Evolutionary conservation across 2,113 vertebrate genomes (phyloP).

Genomic region (Eulemur rufifrons): DNA sequence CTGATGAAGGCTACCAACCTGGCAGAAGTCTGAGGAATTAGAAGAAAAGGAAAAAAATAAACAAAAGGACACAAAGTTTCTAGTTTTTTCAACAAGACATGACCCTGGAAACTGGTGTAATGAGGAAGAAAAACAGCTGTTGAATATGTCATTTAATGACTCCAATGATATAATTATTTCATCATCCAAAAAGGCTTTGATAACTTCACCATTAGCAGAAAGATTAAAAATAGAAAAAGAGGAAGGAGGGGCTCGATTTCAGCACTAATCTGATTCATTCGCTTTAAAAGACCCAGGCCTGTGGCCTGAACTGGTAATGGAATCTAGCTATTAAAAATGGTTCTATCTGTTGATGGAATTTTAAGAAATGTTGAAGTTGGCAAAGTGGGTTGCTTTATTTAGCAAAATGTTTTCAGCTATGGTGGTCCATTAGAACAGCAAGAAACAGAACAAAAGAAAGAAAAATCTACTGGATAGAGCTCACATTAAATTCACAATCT

Average conservation of each 20-base stretch:
- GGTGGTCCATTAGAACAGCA: constrained; percentile 21
- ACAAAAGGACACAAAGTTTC: neutral
- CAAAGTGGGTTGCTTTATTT: neutral
- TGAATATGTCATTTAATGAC: neutral
- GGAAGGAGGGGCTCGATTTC: neutral
- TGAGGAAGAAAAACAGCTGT: constrained; percentile 8
- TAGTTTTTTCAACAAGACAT: constrained; percentile 28
- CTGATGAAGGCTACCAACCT: neutral
- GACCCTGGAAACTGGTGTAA: neutral
- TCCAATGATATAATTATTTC: neutral
- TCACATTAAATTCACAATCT: neutral
- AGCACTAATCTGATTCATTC: neutral
- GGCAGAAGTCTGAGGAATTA: constrained; percentile 14
- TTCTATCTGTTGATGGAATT: neutral
- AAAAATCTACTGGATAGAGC: neutral
- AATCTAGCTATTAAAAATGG: neutral
- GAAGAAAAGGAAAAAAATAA: neutral
- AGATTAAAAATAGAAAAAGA: neutral
- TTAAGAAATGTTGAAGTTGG: constrained; percentile 27
- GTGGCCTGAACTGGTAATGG: neutral
- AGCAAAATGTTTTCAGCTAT: constrained; percentile 23
- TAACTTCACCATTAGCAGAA: neutral
- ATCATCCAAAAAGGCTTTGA: neutral
- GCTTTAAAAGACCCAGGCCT: neutral
- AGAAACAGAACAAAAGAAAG: neutral